Evolutionary conservation across 2,888 invertebrate species (phyloP).

Genomic region (Pelosia muscerda): DNA sequence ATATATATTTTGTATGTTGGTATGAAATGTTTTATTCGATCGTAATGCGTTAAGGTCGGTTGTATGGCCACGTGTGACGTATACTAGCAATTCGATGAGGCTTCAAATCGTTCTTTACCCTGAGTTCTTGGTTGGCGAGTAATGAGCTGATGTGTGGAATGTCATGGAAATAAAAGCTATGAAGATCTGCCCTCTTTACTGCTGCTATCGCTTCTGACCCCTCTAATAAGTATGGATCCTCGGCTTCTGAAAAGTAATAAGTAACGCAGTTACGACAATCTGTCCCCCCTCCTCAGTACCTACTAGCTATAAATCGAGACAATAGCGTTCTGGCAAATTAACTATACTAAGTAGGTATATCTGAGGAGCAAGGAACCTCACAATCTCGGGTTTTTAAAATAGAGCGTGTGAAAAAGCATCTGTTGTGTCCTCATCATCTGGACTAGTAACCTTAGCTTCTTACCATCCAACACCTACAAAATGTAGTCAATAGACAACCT

Average conservation of each 20-base stretch:
- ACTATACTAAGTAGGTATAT: no score
- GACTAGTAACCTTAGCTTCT: no score
- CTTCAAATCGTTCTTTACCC: conserved; percentile 87
- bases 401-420: no score
- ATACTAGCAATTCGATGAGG: conserved; percentile 88
- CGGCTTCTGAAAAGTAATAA: conserved; percentile 54
- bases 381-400: no score
- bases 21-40: conserved; percentile 45
- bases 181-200: conserved; percentile 83
- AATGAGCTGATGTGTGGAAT: conserved; percentile 89
- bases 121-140: conserved; percentile 87
- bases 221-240: conserved; percentile 87
- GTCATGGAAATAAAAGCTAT: conserved; percentile 88
- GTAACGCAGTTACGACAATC: neutral
- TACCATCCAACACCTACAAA: no score
- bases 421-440: no score
- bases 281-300: no score
- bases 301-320: no score
- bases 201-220: conserved; percentile 87
- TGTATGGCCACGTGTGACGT: conserved; percentile 87
- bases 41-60: conserved; percentile 68
- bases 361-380: no score
- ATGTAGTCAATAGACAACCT: no score
- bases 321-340: no score
- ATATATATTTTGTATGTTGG: conserved; percentile 52